These are phyloP conservation scores for Caenorhabditis parvicauda DNA, from an alignment of 2,888 invertebrate genomes.

Conservation along the genomic window DNA sequence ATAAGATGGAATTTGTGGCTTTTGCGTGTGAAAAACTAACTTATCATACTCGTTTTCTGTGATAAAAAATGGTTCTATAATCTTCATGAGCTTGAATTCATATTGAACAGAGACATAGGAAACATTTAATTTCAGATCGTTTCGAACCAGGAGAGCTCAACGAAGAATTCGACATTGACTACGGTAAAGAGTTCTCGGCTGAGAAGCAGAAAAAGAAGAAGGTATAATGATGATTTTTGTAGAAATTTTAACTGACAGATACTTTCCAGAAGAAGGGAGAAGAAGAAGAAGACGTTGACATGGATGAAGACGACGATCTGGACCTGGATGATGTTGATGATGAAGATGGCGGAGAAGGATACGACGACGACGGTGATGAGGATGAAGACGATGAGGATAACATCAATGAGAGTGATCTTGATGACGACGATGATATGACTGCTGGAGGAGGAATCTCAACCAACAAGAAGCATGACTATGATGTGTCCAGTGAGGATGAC, in stretches of 20 bases:
- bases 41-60: too few species aligned
- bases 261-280: slow-evolving; percentile 15
- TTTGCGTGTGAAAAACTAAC: too few species aligned
- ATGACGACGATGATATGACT: slow-evolving; percentile 27
- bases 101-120: neutral
- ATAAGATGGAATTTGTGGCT: too few species aligned
- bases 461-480: too few species aligned
- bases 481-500: too few species aligned
- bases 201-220: slow-evolving; percentile 55
- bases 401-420: slow-evolving; percentile 19
- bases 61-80: too few species aligned
- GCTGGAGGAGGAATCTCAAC: too few species aligned
- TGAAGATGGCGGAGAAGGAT: slow-evolving; percentile 16
- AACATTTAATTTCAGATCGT: slow-evolving; percentile 63
- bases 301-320: slow-evolving; percentile 34
- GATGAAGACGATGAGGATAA: slow-evolving; percentile 34
- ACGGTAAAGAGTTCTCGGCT: slow-evolving; percentile 65
- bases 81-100: neutral
- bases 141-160: slow-evolving; percentile 63
- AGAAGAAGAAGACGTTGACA: slow-evolving; percentile 48
- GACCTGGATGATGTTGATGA: slow-evolving; percentile 27
- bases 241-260: neutral
- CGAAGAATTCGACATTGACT: slow-evolving; percentile 71
- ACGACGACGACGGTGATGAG: slow-evolving; percentile 46
- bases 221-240: too few species aligned